Base-by-base conservation (phyloP, 2,888 invertebrate species). In the Craniophora ligustri region DNA sequence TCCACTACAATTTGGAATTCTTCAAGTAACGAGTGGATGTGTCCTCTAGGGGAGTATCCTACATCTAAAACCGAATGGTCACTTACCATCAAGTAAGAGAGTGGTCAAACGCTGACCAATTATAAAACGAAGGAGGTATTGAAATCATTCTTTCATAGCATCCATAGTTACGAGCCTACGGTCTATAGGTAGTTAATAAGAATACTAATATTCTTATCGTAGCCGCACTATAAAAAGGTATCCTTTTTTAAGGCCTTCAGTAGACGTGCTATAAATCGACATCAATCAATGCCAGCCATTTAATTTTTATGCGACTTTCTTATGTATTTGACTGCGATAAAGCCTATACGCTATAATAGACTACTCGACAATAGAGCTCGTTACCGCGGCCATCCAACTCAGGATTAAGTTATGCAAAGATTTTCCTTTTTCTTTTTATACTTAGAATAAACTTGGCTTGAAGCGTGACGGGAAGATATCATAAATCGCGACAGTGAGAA, bases 281-380 rank as follows among this genome's bases (percentile, higher is more conserved):
- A 73, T 75, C 68, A 70, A 81, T 82, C 81, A 72, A 67, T 64
- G 66, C 59, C 60, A 61, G 46, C 30, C 36, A 36, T 57, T 67
- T 57, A 57, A 63, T 53, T 64, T 70, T 61, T 60, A 58, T 72
- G 60, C 60, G 58, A 60, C 42, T 48, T 51, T 58, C 54, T 57
- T 64, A 59, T 39, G 58, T 55, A 48, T 66, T 66, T 54, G 7
- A 32, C 34, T 49, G 49, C 41, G 30, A 28, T 64, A 57, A 59
- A 55, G 41, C 40, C 60, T 56, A 38, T 59, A 40, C n/a, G 18
- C 41, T 42, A 30, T 72, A 49, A 60, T 61, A 64, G 58, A 72
- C 58, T 51, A 14, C 53, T 54, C 54, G 50, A 85, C 85, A 86
- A 86, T 84, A 74, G 78, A 70, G 50, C 75, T 86, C 83, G 79